These are phyloP conservation scores for Rhyacophila evoluta DNA, from an alignment of 2,888 invertebrate genomes.

Conservation along the genomic window DNA sequence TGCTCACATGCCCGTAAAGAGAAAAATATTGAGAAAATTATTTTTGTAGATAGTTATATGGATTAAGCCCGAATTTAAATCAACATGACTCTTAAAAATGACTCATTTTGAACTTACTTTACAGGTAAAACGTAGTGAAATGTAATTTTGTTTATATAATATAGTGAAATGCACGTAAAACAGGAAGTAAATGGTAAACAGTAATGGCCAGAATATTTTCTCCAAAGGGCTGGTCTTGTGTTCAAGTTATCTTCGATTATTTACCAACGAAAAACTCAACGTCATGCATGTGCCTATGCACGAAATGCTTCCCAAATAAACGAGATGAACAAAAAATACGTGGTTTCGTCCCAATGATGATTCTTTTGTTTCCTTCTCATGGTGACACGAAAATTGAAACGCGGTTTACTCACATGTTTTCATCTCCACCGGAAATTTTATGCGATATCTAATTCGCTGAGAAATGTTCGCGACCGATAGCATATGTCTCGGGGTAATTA, in stretches of 20 bases:
- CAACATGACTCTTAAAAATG: background rate
- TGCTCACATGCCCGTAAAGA: background rate
- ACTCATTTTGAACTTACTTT: background rate
- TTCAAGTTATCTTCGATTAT: background rate
- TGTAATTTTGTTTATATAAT: constrained; percentile 33
- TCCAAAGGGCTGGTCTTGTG: background rate
- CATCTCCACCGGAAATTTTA: background rate
- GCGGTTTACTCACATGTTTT: constrained; percentile 4
- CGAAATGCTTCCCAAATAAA: constrained; percentile 15
- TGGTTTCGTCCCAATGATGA: constrained; percentile 12
- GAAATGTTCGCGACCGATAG: background rate
- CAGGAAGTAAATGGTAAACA: constrained; percentile 42
- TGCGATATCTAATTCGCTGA: background rate
- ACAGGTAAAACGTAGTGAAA: background rate
- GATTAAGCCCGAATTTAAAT: background rate
- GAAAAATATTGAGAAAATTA: background rate
- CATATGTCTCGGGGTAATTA: constrained; percentile 28
- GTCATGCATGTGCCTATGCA: background rate
- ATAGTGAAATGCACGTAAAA: constrained; percentile 33
- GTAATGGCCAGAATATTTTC: constrained; percentile 9
- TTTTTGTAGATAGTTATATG: background rate
- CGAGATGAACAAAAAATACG: constrained; percentile 16
- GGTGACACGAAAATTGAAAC: constrained; percentile 38
- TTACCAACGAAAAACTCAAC: background rate
- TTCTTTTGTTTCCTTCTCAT: constrained; percentile 47